Evolutionary conservation across 2,113 vertebrate species (phyloP).

Genomic region (Ranitomeya variabilis): DNA sequence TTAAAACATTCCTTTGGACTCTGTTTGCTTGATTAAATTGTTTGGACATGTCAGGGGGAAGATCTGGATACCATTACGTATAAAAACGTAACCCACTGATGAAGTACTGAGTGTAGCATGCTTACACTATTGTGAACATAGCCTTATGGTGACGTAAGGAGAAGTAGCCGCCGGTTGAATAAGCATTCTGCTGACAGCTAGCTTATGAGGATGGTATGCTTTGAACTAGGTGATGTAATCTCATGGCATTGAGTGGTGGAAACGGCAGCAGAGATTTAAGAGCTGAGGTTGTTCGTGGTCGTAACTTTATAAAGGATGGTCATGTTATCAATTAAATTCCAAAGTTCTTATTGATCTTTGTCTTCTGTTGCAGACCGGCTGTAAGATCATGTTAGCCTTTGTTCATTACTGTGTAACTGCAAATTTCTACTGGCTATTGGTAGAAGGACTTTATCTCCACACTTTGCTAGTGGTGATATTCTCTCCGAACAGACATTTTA

Average conservation of each 20-base stretch:
- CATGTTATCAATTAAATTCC: background rate
- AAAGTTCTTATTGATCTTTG: background rate
- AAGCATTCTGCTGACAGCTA: no score
- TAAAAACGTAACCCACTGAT: no score
- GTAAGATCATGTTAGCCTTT: constrained; percentile 85
- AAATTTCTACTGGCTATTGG: constrained; percentile 94
- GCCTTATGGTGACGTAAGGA: no score
- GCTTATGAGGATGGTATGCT: no score
- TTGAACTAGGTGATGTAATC: no score
- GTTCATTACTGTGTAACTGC: constrained; percentile 91
- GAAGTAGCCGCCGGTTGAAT: no score
- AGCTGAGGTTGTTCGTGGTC: background rate
- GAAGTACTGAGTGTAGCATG: no score
- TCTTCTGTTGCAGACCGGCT: constrained; percentile 77
- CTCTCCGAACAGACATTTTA: constrained; percentile 78
- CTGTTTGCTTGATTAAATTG: no score
- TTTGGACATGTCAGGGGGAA: no score
- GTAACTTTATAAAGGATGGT: background rate
- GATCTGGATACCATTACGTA: no score
- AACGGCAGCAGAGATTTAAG: background rate
- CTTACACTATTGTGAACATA: no score
- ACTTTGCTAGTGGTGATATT: constrained; percentile 84
- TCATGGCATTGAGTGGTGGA: background rate
- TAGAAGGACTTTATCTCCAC: constrained; percentile 90
- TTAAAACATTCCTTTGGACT: no score